These are phyloP conservation scores for Amniataba percoides DNA, from an alignment of 2,797 vertebrate genomes.

Conservation along the genomic window DNA sequence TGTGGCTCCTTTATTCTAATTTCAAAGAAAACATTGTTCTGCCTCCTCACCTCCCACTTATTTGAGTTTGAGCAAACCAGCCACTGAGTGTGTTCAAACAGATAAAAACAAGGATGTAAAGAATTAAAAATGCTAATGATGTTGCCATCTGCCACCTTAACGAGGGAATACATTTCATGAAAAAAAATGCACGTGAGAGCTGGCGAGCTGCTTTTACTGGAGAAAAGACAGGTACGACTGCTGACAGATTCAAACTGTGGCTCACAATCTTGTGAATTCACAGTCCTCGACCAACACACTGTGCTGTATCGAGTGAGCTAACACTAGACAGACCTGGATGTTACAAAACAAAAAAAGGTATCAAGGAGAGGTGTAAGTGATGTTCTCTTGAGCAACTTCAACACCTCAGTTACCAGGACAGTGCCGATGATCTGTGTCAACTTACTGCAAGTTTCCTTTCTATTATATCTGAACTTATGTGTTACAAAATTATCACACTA, in stretches of 20 bases:
- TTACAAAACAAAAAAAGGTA: neutral
- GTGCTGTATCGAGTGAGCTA: neutral
- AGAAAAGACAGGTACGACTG: neutral
- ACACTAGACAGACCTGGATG: neutral
- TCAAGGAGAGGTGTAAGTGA: neutral
- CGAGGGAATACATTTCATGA: neutral
- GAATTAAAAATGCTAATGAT: slow-evolving; percentile 1
- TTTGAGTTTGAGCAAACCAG: slow-evolving; percentile 3
- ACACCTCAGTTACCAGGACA: neutral
- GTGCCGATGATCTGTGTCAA: neutral
- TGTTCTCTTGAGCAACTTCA: neutral
- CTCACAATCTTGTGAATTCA: neutral
- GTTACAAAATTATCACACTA: neutral
- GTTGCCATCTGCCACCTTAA: neutral
- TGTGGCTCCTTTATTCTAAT: slow-evolving; percentile 14
- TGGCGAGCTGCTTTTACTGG: neutral
- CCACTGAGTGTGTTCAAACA: slow-evolving; percentile 4
- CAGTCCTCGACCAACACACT: neutral
- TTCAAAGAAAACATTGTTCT: slow-evolving; percentile 28
- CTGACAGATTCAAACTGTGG: neutral
- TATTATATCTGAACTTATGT: too few species aligned
- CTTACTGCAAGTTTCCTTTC: too few species aligned
- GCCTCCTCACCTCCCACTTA: neutral
- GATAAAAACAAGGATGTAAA: neutral
- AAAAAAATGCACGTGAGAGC: neutral